These are phyloP conservation scores for Yoshiicerus persimilis DNA, from an alignment of 1,140 invertebrate genomes.

Conservation along the genomic window DNA sequence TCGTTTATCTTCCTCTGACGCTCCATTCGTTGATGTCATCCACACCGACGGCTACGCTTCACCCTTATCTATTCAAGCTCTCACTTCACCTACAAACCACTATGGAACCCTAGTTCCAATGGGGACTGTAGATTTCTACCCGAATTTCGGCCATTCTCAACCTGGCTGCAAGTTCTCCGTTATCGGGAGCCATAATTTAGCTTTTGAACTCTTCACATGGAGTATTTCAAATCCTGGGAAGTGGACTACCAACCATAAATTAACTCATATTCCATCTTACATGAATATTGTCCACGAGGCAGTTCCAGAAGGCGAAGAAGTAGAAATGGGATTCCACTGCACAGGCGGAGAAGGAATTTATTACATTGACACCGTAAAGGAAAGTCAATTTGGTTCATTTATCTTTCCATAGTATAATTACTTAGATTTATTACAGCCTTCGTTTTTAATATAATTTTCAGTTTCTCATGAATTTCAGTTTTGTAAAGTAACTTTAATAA, in stretches of 20 bases:
- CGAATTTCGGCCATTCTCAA: conserved; percentile 1
- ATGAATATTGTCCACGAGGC: conserved; percentile 33
- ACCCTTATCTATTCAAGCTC: conserved; percentile 25
- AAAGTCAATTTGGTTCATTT: background rate
- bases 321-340: conserved; percentile 36
- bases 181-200: conserved; percentile 29
- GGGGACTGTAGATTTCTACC: background rate
- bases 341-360: conserved; percentile 8
- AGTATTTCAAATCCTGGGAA: conserved; percentile 17
- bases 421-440: background rate
- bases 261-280: conserved; percentile 22
- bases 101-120: conserved; percentile 27
- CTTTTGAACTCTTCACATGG: conserved; percentile 31
- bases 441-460: too few species aligned
- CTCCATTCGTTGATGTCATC: conserved; percentile 62
- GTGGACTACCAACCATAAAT: conserved; percentile 12
- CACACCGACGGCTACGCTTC: conserved; percentile 58
- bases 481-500: background rate
- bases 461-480: background rate
- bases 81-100: conserved; percentile 34
- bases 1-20: conserved; percentile 58
- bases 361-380: background rate
- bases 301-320: background rate
- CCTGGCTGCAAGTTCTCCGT: conserved; percentile 29
- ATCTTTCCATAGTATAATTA: background rate